Evolutionary conservation across 2,797 vertebrate genomes (phyloP).

Genomic region (Aldrovandia affinis): DNA sequence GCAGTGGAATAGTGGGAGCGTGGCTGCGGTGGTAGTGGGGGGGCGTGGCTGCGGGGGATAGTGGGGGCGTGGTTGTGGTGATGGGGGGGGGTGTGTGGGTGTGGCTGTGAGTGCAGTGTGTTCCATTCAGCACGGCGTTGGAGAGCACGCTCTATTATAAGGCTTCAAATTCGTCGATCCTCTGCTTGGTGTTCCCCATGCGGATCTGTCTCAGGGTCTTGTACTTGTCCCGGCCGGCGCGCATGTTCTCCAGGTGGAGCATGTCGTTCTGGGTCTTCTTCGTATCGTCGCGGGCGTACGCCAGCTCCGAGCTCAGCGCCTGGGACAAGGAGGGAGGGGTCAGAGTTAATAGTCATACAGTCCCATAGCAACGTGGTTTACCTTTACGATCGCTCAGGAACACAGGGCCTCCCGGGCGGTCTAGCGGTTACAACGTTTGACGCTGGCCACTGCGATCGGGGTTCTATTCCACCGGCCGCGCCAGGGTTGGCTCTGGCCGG

Average conservation of each 20-base stretch:
- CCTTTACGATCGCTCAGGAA: neutral
- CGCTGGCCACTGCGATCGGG: too few relatives aligned
- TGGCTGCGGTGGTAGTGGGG: neutral
- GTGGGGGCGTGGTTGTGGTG: neutral
- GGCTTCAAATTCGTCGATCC: constrained; percentile 94
- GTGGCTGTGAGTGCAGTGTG: constrained; percentile 30
- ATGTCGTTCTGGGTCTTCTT: constrained; percentile 92
- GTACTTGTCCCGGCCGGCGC: constrained; percentile 92
- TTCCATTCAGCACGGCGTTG: neutral
- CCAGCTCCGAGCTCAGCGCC: constrained; percentile 88
- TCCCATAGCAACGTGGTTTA: neutral
- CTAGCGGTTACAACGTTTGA: too few relatives aligned
- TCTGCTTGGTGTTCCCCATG: constrained; percentile 97
- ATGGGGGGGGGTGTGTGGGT: constrained; percentile 53
- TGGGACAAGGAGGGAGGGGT: constrained; percentile 47
- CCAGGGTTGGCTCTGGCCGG: too few relatives aligned
- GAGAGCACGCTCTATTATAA: constrained; percentile 74
- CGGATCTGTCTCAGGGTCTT: constrained; percentile 95
- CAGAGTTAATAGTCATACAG: neutral
- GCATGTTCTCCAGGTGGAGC: constrained; percentile 88
- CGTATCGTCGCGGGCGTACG: constrained; percentile 85
- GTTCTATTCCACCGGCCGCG: too few relatives aligned
- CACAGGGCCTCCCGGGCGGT: too few relatives aligned
- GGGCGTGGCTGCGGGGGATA: neutral
- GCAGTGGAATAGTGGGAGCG: too few relatives aligned